These are phyloP conservation scores for Psittacula echo DNA, from an alignment of 2,797 vertebrate genomes.

Conservation along the genomic window DNA sequence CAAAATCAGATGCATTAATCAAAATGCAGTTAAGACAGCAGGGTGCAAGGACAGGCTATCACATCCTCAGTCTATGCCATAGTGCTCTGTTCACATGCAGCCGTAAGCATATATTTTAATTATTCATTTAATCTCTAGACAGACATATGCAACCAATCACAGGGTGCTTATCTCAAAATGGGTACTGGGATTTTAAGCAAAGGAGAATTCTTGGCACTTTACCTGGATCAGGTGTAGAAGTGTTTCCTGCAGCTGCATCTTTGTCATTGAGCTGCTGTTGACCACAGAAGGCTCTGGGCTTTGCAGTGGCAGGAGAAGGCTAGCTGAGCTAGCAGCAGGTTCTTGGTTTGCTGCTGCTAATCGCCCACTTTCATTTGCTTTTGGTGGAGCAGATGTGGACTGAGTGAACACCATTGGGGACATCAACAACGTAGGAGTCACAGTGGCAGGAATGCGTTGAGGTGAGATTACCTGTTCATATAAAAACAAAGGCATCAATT, in stretches of 20 bases:
- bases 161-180: rapidly evolving
- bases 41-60: background rate
- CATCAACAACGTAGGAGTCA: conserved; percentile 84
- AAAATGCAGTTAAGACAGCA: background rate
- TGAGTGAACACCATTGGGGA: conserved; percentile 90
- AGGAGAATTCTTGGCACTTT: background rate
- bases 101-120: rapidly evolving
- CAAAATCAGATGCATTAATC: background rate
- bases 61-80: background rate
- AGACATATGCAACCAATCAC: rapidly evolving
- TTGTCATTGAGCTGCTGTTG: conserved; percentile 76
- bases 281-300: conserved; percentile 56
- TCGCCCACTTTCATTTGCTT: conserved; percentile 21
- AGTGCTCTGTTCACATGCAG: background rate
- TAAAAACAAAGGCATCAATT: background rate
- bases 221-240: conserved; percentile 92
- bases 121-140: background rate
- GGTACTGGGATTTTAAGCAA: background rate
- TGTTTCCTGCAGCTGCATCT: conserved; percentile 87
- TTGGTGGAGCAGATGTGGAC: conserved; percentile 47
- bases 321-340: background rate
- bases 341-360: conserved; percentile 50
- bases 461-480: conserved; percentile 83
- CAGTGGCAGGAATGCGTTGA: conserved; percentile 81
- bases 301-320: conserved; percentile 65